These are phyloP conservation scores for Mus caroli DNA, from an alignment of 2,797 vertebrate genomes.

Conservation along the genomic window DNA sequence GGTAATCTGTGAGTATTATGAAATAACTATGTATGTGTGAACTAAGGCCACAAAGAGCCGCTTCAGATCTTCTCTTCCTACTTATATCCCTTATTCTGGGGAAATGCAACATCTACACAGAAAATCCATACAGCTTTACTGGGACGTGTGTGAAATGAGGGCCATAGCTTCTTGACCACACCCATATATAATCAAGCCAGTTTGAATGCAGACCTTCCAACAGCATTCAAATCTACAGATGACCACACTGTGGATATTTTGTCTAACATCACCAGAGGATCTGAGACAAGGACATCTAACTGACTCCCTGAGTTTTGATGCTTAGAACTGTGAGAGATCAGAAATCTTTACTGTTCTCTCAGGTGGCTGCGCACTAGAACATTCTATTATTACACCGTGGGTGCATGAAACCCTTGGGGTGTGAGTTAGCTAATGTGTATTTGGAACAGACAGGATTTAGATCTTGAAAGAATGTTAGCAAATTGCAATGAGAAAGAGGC, in stretches of 20 bases:
- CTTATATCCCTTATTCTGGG: not conserved
- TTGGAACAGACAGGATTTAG: not conserved
- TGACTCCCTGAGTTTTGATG: not conserved
- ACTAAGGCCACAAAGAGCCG: not conserved
- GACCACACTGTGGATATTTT: not conserved
- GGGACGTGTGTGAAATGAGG: not conserved
- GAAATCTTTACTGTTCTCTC: not conserved
- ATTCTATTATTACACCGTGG: slow-evolving; percentile 11
- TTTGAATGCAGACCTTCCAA: not conserved
- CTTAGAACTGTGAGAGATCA: not conserved
- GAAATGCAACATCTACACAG: not conserved
- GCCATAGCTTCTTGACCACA: not conserved
- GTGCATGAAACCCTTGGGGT: not conserved
- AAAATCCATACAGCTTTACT: not conserved
- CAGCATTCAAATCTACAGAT: not conserved
- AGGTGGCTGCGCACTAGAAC: not conserved
- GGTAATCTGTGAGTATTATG: not conserved
- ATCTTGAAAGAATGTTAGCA: not conserved
- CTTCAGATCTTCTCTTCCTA: not conserved
- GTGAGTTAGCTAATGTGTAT: not conserved
- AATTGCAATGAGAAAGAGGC: not conserved
- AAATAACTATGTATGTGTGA: not conserved
- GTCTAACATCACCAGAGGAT: not conserved
- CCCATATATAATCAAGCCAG: not conserved
- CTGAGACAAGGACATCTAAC: not conserved